Percentiles rank a stretch among this genome's conserved stretches.
Evolutionary conservation across 2,888 invertebrate species (phyloP).

Genomic region (Tholera decimalis): DNA sequence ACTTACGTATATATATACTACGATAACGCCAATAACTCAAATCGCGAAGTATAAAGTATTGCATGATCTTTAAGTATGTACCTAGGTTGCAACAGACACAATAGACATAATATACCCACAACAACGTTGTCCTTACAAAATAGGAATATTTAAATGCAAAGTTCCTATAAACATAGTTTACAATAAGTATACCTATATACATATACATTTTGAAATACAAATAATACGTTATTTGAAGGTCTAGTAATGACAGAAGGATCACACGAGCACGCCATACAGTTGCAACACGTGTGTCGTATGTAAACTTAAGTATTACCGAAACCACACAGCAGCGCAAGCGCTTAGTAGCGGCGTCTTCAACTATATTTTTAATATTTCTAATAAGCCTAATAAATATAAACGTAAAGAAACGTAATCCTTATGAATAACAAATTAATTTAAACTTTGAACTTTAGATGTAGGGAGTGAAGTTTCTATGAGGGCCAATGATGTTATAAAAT

Average conservation of each 20-base stretch:
- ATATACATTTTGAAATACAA: slow-evolving; percentile 42
- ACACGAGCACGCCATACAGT: slow-evolving; percentile 36
- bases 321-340: slow-evolving; percentile 21
- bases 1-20: no score
- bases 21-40: background rate
- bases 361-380: slow-evolving; percentile 27
- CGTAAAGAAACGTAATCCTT: slow-evolving; percentile 46
- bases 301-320: slow-evolving; percentile 34
- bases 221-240: slow-evolving; percentile 44
- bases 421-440: slow-evolving; percentile 54
- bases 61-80: background rate
- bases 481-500: slow-evolving; percentile 21
- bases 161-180: slow-evolving; percentile 4
- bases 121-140: background rate
- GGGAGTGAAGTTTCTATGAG: slow-evolving; percentile 39
- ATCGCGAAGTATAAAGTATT: background rate
- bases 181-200: slow-evolving; percentile 16
- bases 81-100: background rate
- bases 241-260: slow-evolving; percentile 44
- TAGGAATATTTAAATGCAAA: slow-evolving; percentile 9
- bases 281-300: slow-evolving; percentile 32
- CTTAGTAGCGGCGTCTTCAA: slow-evolving; percentile 11
- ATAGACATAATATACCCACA: background rate
- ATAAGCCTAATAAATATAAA: slow-evolving; percentile 36
- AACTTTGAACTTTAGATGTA: slow-evolving; percentile 64